phyloP scores from a whole-genome alignment of 2,113 vertebrate species.

The Echinops telfairi region DNA sequence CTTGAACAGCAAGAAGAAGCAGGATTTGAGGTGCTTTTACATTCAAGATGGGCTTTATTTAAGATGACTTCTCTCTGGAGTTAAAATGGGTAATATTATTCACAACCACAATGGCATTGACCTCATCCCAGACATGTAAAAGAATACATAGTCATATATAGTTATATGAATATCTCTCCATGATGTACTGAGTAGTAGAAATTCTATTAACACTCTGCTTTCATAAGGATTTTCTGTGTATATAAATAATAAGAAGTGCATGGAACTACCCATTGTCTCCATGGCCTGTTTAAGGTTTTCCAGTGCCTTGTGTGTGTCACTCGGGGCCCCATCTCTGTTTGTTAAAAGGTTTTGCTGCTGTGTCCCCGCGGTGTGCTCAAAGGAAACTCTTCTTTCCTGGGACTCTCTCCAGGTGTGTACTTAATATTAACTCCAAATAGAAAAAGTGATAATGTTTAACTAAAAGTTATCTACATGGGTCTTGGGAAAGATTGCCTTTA shows the following conservation, averaged over 20 bases:
- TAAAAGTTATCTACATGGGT: conserved; percentile 72
- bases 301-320: conserved; percentile 73
- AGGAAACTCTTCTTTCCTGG: conserved; percentile 67
- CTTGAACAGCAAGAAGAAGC: background rate
- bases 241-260: conserved; percentile 47
- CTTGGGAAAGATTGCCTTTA: conserved; percentile 52
- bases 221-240: conserved; percentile 54
- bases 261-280: background rate
- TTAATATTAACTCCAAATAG: conserved; percentile 82
- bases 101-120: background rate
- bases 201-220: conserved; percentile 43
- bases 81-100: background rate
- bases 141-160: background rate
- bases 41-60: conserved; percentile 13
- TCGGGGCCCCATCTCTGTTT: conserved; percentile 65
- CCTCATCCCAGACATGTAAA: conserved; percentile 12
- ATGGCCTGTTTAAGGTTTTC: conserved; percentile 8
- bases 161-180: background rate
- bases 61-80: background rate
- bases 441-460: conserved; percentile 81
- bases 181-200: background rate
- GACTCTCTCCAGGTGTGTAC: background rate
- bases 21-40: background rate
- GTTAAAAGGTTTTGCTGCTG: conserved; percentile 61
- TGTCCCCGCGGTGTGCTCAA: conserved; percentile 71